Base-by-base conservation (phyloP, 1,140 invertebrate species). In the Drosophila bocki region DNA sequence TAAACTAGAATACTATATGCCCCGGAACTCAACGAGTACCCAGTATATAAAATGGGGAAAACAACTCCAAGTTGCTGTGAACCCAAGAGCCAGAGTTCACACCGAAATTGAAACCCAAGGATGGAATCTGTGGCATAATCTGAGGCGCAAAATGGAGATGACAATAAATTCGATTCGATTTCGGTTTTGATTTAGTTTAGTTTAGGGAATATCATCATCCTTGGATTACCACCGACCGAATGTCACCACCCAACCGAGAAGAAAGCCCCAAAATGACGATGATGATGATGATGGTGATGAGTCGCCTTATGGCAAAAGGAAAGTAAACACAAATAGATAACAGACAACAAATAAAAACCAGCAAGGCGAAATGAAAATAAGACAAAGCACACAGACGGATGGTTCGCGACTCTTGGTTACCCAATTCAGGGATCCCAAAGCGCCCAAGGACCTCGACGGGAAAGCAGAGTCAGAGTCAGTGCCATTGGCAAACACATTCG, bases 101-200 rank as follows among this genome's bases (percentile, higher is more conserved):
- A 85, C 85, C 68, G 86, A 91, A 90, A 90, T 90, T 90, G 86
- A 90, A 91, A 90, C 86, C 82, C 64, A 63, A 80, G 47, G 78
- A 78, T 45, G 42, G 56, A 57, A 78, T 78, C 81, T 87, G 81
- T 85, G 65, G 78, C 86, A 90, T 90, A 90, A 90, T 84, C 78
- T 85, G 64, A 90, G 85, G 86, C 85, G 67, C 85, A 91, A 90
- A 90, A 90, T 85, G 86, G 75, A 90, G 85, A 85, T 82, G 85
- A 90, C 85, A 90, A 90, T 90, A 85, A 91, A 91, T 91, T 91
- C 86, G 86, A 86, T 90, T 90, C 85, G 84, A 88, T 88, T 88
- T 88, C 71, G 68, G 78, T 84, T 90, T 90, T 90, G 85, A 90
- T 90, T 90, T 90, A 90, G 86, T 90, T 90, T 78, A 80, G 86